Conservation (phyloP, 2,888 invertebrate genomes). For the Villa cingulata region DNA sequence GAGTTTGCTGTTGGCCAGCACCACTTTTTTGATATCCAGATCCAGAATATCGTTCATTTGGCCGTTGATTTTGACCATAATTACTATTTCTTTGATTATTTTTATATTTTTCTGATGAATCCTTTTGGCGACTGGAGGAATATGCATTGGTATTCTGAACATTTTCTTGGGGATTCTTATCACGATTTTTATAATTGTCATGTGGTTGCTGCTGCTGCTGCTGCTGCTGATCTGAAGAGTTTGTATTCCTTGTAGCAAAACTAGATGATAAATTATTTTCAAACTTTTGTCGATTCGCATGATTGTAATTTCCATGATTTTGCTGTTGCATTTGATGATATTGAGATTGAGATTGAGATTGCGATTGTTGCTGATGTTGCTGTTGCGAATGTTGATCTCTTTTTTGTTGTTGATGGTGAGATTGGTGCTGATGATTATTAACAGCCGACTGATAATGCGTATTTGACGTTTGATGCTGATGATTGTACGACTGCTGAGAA, state of each 20-base stretch:
- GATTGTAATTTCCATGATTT: background rate
- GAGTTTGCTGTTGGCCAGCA: too few relatives aligned
- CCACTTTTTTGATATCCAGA: constrained; percentile 1
- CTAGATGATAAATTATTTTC: constrained; percentile 36
- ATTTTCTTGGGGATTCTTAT: too few relatives aligned
- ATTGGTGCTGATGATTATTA: constrained; percentile 10
- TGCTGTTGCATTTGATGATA: constrained; percentile 2
- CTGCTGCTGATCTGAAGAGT: background rate
- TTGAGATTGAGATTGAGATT: constrained; percentile 5
- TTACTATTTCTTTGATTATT: constrained; percentile 3
- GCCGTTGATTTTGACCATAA: background rate
- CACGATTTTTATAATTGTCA: background rate
- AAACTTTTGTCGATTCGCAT: constrained; percentile 22
- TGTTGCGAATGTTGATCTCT: background rate
- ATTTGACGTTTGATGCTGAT: constrained; percentile 6
- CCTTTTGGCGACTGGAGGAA: background rate
- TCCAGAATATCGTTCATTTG: constrained; percentile 6
- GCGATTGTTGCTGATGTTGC: constrained; percentile 12
- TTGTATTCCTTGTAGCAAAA: constrained; percentile 20
- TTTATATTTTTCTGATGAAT: background rate
- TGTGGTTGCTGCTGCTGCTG: background rate
- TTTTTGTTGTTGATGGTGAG: background rate
- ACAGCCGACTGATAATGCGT: constrained; percentile 5
- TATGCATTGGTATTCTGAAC: too few relatives aligned
- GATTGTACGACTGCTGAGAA: background rate